Conservation (phyloP, 2,888 invertebrate genomes). For the Cotesia congregata region DNA sequence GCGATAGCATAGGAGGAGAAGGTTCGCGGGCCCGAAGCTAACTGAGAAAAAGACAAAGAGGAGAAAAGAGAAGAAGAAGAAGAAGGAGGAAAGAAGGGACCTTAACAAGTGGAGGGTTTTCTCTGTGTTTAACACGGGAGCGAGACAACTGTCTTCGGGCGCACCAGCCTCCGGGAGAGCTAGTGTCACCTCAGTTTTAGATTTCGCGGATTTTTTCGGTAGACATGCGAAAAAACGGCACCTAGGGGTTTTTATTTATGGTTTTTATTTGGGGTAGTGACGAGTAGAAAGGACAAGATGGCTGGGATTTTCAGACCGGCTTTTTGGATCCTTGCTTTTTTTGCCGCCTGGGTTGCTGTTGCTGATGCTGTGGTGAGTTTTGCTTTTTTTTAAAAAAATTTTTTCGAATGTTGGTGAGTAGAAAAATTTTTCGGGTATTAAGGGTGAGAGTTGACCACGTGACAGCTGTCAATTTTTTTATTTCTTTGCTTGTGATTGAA, state of each 20-base stretch:
- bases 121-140: constrained; percentile 26
- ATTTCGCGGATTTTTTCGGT: not conserved
- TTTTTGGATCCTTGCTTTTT: constrained; percentile 52
- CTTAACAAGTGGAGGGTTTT: constrained; percentile 21
- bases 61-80: constrained; percentile 23
- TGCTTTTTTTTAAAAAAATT: not conserved
- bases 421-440: too few relatives aligned
- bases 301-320: constrained; percentile 18
- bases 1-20: constrained; percentile 16
- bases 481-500: not conserved
- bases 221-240: not conserved
- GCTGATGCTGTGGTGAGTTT: constrained; percentile 60
- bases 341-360: constrained; percentile 50
- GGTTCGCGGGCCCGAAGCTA: constrained; percentile 12
- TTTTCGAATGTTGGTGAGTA: not conserved
- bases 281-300: not conserved
- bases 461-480: not conserved
- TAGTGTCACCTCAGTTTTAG: not conserved
- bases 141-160: constrained; percentile 27
- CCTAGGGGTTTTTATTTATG: not conserved
- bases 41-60: constrained; percentile 21
- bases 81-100: constrained; percentile 23
- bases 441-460: constrained; percentile 5
- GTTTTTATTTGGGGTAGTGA: not conserved
- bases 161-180: constrained; percentile 10